These are phyloP conservation scores for Drosophila orosa DNA, from an alignment of 1,140 invertebrate genomes.

Conservation along the genomic window DNA sequence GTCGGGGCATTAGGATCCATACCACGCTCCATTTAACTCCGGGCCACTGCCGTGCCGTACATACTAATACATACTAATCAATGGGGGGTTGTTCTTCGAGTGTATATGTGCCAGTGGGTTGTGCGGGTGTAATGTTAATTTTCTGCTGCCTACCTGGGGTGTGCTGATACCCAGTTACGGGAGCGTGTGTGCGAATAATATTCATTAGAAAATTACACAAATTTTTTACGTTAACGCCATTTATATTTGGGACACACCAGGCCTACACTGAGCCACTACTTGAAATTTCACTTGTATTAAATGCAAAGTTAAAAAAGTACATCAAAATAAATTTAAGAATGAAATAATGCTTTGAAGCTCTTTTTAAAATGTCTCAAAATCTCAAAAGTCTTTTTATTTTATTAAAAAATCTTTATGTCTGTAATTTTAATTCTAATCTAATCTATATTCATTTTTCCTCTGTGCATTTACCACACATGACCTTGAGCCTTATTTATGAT, in stretches of 20 bases:
- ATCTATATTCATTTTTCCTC: constrained; percentile 8
- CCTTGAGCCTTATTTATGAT: constrained; percentile 39
- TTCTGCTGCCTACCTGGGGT: constrained; percentile 38
- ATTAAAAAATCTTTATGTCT: neutral
- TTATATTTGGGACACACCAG: constrained; percentile 44
- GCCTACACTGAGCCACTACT: constrained; percentile 15
- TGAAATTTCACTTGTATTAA: neutral
- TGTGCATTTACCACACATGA: constrained; percentile 4
- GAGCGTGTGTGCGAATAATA: constrained; percentile 71
- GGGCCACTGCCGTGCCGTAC: constrained; percentile 59
- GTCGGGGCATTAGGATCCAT: constrained; percentile 44
- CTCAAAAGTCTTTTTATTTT: neutral
- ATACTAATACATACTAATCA: constrained; percentile 71
- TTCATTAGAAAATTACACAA: constrained; percentile 75
- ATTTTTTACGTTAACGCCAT: constrained; percentile 50
- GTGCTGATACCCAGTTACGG: constrained; percentile 9
- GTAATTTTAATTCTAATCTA: neutral
- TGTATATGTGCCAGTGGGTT: neutral
- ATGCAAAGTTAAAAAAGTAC: too few relatives aligned
- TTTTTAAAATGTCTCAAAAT: neutral
- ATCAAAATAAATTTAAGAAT: neutral
- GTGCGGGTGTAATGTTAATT: constrained; percentile 52
- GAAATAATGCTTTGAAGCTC: too few relatives aligned
- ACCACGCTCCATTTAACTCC: constrained; percentile 70
- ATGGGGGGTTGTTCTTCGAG: constrained; percentile 17